Evolutionary conservation across 2,797 vertebrate species (phyloP), one percentile per base, ranked within the genome.

Genomic region (Bradypodion ventrale): DNA sequence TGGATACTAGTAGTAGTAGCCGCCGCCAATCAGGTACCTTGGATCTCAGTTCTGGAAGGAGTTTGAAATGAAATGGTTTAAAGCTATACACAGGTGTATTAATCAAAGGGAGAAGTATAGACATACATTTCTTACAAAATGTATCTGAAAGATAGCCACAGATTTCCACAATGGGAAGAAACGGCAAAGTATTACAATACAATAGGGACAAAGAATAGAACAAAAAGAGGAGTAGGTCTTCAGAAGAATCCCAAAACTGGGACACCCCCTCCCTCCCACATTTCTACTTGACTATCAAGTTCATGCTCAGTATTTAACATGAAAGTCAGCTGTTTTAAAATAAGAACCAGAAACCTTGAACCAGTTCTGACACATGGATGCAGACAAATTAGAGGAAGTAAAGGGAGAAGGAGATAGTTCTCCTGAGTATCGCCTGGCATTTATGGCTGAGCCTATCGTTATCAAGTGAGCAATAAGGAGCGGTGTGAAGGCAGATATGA

Each of bases 401-500:
- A 8, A 40, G 12, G 35, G 75, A 84, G 75, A 46, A 82, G 84
- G 85, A 88, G 40, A 52, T 29, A 87, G 91, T 78, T 87, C 78
- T 0, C 83, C 52, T 85, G 91, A 85, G 88, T 82, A 16, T 73
- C 10, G 87, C 87, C 87, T 59, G 40, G 93, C 90, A 75, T 66
- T 94, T 91, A 85, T 4, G 1, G 84, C 44, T 13, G 27, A 87
- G 83, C 46, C 15, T 87, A 0, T 66, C 32, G 21, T 92, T 95
- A 94, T 94, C 94, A 72, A 84, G 91, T 86, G 86, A 92, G 92
- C 92, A 90, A 88, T 92, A 91, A 91, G 87, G 90, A 92, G 91
- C 90, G 90, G 90, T 91, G 86, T 82, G 92, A 92, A 90, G 49
- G 66, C 81, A 92, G 93, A 93, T 83, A 91, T 85, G 79, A 44